A percentile compares a stretch with the other conserved stretches of the same genome.
These are phyloP conservation scores for Hemaris fuciformis DNA, from an alignment of 2,888 invertebrate species.

Conservation along the genomic window DNA sequence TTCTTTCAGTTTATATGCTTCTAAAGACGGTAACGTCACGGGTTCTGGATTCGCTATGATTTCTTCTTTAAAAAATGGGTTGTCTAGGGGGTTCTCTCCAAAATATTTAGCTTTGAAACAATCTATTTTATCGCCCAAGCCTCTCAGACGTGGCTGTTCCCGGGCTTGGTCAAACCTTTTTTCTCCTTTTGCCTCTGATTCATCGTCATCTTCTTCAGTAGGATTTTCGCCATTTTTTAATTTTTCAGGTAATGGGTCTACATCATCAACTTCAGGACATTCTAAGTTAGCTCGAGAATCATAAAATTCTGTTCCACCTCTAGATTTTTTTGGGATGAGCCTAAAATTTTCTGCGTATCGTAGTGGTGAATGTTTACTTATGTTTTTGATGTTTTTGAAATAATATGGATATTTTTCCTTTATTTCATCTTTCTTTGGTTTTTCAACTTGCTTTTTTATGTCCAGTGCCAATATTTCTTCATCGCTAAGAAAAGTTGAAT, in stretches of 20 bases:
- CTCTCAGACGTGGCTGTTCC: constrained; percentile 77
- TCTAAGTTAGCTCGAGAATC: constrained; percentile 79
- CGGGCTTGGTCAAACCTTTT: constrained; percentile 47
- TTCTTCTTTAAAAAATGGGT: constrained; percentile 85
- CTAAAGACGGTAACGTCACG: constrained; percentile 43
- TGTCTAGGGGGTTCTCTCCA: constrained; percentile 87
- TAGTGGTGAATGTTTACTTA: constrained; percentile 82
- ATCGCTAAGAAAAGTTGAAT: constrained; percentile 52
- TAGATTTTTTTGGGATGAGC: constrained; percentile 83
- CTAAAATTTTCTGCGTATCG: constrained; percentile 84
- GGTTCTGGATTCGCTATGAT: constrained; percentile 74
- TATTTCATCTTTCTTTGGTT: constrained; percentile 30
- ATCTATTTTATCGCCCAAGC: constrained; percentile 87
- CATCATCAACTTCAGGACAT: constrained; percentile 79
- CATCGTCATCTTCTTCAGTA: constrained; percentile 50
- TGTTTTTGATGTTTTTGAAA: constrained; percentile 48
- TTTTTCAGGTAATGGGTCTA: constrained; percentile 80
- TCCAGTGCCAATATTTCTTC: constrained; percentile 43
- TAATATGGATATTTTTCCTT: constrained; percentile 86
- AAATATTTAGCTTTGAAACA: constrained; percentile 89
- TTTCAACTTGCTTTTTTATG: constrained; percentile 34
- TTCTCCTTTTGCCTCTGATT: constrained; percentile 42
- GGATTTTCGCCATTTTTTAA: constrained; percentile 57
- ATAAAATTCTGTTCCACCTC: constrained; percentile 87
- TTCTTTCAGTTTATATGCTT: constrained; percentile 35